phyloP scores from a whole-genome alignment of 92 coral and sea anemone genomes.

The Montipora capitata region DNA sequence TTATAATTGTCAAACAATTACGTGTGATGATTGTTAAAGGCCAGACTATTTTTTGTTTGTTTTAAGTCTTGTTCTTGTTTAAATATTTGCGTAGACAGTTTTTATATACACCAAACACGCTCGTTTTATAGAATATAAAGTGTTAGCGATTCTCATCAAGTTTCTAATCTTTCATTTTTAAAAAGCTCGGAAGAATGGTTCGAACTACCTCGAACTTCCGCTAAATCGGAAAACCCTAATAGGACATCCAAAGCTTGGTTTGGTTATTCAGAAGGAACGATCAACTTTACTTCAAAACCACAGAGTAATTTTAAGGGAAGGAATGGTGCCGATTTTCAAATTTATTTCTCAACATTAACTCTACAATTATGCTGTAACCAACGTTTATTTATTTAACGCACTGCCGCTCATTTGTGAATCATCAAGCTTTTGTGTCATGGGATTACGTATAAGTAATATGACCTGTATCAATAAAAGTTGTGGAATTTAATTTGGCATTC shows the following conservation, averaged over 20 bases:
- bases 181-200: too few species aligned
- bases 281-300: neutral
- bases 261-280: neutral
- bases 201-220: too few species aligned
- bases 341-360: too few species aligned
- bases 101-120: too few species aligned
- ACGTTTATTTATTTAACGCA: conserved; percentile 16
- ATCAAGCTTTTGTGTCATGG: neutral
- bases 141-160: neutral
- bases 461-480: neutral
- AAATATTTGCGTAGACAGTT: neutral
- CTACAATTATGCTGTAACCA: neutral
- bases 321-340: neutral
- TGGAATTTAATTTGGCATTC: neutral
- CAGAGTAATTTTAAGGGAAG: neutral
- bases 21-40: neutral
- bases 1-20: neutral
- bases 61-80: neutral
- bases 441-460: neutral
- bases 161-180: neutral
- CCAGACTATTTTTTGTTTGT: neutral
- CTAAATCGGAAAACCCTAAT: too few species aligned
- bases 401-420: neutral
- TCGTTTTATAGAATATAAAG: too few species aligned
- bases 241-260: neutral